These are phyloP conservation scores for Halocaridina rubra DNA, from an alignment of 2,888 invertebrate genomes.

Conservation along the genomic window DNA sequence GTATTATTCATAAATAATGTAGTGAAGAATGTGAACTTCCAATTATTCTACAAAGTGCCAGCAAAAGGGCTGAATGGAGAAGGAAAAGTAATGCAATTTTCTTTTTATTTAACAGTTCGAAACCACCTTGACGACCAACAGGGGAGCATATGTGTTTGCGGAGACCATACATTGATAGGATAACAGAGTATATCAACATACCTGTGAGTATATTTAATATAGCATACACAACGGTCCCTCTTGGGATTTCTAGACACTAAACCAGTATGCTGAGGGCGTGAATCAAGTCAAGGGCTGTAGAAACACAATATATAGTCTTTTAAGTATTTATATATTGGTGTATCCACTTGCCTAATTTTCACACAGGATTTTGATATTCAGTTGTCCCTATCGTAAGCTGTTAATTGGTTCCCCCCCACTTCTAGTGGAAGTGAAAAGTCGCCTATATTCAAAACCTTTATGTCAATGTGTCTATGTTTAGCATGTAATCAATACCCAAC, in stretches of 20 bases:
- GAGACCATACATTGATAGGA: slow-evolving; percentile 23
- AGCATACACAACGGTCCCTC: background rate
- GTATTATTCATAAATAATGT: slow-evolving; percentile 68
- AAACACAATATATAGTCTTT: too few relatives aligned
- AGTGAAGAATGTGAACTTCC: slow-evolving; percentile 67
- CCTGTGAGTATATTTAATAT: background rate
- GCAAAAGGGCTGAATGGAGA: slow-evolving; percentile 65
- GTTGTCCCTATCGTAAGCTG: too few relatives aligned
- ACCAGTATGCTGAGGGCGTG: background rate
- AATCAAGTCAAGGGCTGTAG: background rate
- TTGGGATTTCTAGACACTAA: background rate
- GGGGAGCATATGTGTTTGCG: slow-evolving; percentile 30
- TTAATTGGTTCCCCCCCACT: too few relatives aligned
- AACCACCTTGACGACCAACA: slow-evolving; percentile 22
- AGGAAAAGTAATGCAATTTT: slow-evolving; percentile 62
- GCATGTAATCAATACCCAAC: too few relatives aligned
- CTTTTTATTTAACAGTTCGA: slow-evolving; percentile 21
- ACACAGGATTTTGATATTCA: too few relatives aligned
- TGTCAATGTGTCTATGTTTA: too few relatives aligned
- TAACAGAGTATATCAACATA: slow-evolving; percentile 9
- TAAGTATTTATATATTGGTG: too few relatives aligned
- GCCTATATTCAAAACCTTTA: too few relatives aligned
- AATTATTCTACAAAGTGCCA: slow-evolving; percentile 67
- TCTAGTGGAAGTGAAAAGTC: too few relatives aligned
- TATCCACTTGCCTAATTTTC: too few relatives aligned